Conservation (phyloP, 2,888 invertebrate species). For the Mystacides longicornis region DNA sequence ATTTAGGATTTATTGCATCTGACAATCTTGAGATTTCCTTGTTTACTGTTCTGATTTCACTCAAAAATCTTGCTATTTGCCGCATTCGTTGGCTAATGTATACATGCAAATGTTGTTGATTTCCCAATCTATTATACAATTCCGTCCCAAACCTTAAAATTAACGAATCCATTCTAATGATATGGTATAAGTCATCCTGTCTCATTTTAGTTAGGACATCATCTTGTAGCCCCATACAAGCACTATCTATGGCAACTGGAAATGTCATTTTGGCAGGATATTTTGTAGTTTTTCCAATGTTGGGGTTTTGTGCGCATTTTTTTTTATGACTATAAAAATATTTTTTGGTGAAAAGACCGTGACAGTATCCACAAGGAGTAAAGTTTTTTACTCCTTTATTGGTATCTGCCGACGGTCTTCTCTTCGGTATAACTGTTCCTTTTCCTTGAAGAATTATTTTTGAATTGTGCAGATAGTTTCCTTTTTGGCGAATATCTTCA, state of each 20-base stretch:
- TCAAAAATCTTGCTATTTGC: conserved; percentile 6
- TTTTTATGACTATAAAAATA: background rate
- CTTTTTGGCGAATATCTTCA: conserved; percentile 1
- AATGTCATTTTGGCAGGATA: conserved; percentile 3
- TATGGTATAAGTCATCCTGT: conserved; percentile 6
- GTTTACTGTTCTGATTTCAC: conserved; percentile 4
- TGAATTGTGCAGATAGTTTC: conserved; percentile 1
- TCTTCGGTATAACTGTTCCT: conserved; percentile 1
- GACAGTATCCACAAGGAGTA: conserved; percentile 6
- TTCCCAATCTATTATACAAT: conserved; percentile 5
- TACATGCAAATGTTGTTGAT: conserved; percentile 9
- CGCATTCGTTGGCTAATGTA: conserved; percentile 8
- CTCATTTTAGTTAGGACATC: conserved; percentile 5
- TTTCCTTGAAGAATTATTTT: background rate
- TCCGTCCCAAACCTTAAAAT: conserved; percentile 5
- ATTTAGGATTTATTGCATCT: conserved; percentile 8
- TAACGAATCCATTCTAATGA: background rate
- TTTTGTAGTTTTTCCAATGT: background rate
- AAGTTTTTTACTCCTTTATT: background rate
- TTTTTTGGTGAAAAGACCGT: conserved; percentile 1
- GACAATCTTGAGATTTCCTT: conserved; percentile 7
- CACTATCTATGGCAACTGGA: background rate
- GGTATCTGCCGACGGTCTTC: background rate
- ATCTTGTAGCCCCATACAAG: conserved; percentile 5
- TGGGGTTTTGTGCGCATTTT: background rate